Conservation (phyloP, 2,888 invertebrate species). For the Mythimna vitellina region DNA sequence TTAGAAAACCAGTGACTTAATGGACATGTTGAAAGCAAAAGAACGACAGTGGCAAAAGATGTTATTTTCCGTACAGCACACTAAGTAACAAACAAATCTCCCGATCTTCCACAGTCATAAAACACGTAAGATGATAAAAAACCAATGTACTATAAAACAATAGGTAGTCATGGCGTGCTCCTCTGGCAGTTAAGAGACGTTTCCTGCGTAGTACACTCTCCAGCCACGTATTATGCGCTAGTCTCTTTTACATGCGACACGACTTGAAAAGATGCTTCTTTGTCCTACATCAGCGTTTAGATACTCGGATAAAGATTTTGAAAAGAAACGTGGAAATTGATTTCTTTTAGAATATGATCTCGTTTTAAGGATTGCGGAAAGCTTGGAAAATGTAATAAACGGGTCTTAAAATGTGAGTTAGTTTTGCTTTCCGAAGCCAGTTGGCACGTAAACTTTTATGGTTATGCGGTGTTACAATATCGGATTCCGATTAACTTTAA, state of each 20-base stretch:
- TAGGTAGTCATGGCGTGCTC: constrained; percentile 40
- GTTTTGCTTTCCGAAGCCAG: background rate
- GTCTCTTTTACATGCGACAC: constrained; percentile 53
- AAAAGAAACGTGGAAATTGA: background rate
- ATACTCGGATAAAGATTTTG: constrained; percentile 39
- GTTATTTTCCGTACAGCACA: background rate
- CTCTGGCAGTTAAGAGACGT: constrained; percentile 63
- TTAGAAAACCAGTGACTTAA: background rate
- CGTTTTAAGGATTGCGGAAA: background rate
- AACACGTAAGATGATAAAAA: constrained; percentile 33
- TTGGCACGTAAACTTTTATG: background rate
- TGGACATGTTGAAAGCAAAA: background rate
- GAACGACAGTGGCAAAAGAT: background rate
- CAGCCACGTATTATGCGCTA: constrained; percentile 59
- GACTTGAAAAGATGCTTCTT: constrained; percentile 60
- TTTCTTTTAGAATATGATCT: background rate
- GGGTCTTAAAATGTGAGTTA: background rate
- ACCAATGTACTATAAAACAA: constrained; percentile 48
- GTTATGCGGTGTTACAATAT: constrained; percentile 3
- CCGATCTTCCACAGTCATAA: background rate
- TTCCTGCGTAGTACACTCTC: constrained; percentile 63
- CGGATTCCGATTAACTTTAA: background rate
- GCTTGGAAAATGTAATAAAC: background rate
- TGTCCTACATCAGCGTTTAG: constrained; percentile 54
- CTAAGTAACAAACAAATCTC: background rate